Evolutionary conservation across 2,888 invertebrate species (phyloP), one percentile per base, ranked within the genome.

Genomic region (Lasioglossum zephyrum): DNA sequence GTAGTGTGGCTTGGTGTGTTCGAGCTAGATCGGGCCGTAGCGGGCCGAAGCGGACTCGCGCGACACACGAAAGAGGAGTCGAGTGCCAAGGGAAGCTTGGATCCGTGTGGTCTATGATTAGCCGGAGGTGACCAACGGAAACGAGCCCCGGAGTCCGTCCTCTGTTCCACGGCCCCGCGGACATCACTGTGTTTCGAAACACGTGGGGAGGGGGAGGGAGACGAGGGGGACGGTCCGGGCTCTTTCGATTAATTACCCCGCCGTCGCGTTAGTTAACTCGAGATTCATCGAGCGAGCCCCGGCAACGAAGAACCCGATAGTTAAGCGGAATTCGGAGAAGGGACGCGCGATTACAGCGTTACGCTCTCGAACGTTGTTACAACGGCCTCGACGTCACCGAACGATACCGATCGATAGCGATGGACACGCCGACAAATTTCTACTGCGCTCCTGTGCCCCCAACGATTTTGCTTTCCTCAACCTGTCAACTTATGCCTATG

Each of bases 201-300:
- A 63, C 63, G 63, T 36, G 36, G 36, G 16, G 1, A 31, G 31
- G 31, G 26, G 26, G 60, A 39, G 39, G 22, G 22, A 8, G 49
- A 22, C 22, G 49, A 22, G 22, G 53, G 53, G 22, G 53, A 85
- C 16, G 36, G 53, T 87, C 77, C 91, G 91, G 92, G 93, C 94
- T 94, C 94, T 94, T 94, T 93, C 94, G 93, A 94, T 94, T 94
- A 94, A 94, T 94, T 94, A 93, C 53, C 91, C 90, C 87, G 87
- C 84, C 88, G 85, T 86, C 87, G 89, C 90, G 91, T 92, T 93
- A 92, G 93, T 93, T 94, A 93, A 94, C 93, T 92, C 91, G 94
- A 94, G 94, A 94, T 94, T 94, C 94, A 93, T 93, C 92, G 92
- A 87, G 66, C 66, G 89, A 89, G 81, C 22, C 41, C 39, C 86